Evolutionary conservation across 2,888 invertebrate genomes (phyloP).

Genomic region (Orchestes rusci): DNA sequence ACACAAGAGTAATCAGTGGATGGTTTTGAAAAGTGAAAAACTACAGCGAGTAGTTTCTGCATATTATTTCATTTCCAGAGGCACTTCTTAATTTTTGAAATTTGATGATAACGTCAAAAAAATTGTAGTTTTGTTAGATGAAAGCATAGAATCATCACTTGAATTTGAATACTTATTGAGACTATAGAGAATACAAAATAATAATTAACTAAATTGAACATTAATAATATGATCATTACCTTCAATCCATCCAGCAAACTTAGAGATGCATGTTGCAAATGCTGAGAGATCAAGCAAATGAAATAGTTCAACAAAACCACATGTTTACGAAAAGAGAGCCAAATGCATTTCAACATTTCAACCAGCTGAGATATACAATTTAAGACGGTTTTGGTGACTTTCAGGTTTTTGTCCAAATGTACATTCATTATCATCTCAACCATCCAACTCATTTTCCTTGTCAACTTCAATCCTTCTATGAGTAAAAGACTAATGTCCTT

Average conservation of each 20-base stretch:
- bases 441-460: slow-evolving; percentile 45
- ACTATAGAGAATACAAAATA: no score
- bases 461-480: slow-evolving; percentile 45
- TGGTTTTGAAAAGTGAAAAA: neutral
- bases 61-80: neutral
- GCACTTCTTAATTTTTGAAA: no score
- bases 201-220: neutral
- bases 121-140: no score
- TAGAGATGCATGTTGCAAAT: slow-evolving; percentile 68
- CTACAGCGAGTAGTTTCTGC: no score
- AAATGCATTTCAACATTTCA: slow-evolving; percentile 73
- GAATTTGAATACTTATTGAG: no score
- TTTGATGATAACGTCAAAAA: no score
- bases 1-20: neutral
- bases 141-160: no score
- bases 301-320: slow-evolving; percentile 64
- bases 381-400: slow-evolving; percentile 70
- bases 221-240: slow-evolving; percentile 40
- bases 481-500: slow-evolving; percentile 49
- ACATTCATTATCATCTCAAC: slow-evolving; percentile 58
- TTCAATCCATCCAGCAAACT: slow-evolving; percentile 60
- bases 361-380: slow-evolving; percentile 71
- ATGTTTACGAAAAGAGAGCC: slow-evolving; percentile 62
- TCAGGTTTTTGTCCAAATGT: slow-evolving; percentile 62
- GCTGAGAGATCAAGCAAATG: slow-evolving; percentile 70